Evolutionary conservation across 2,888 invertebrate species (phyloP).

Genomic region (Drosophila nigricruria): DNA sequence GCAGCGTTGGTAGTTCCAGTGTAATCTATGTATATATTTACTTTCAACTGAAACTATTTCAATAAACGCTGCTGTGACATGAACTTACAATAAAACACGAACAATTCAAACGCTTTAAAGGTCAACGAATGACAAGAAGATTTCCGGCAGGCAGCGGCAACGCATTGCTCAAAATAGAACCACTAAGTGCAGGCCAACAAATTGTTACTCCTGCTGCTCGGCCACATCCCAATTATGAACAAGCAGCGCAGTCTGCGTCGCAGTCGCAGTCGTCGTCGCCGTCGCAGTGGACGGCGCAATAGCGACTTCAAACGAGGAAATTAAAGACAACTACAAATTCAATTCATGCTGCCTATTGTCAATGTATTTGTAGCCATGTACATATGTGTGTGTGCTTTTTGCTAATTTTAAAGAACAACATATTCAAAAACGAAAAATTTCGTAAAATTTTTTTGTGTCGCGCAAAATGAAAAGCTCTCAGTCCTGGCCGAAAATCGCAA

Average conservation of each 20-base stretch:
- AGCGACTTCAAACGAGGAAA: slow-evolving; percentile 48
- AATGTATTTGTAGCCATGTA: background rate
- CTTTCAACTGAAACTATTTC: slow-evolving; percentile 3
- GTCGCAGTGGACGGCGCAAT: slow-evolving; percentile 14
- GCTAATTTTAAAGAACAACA: slow-evolving; percentile 80
- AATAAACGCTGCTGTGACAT: slow-evolving; percentile 23
- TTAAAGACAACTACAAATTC: slow-evolving; percentile 36
- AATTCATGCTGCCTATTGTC: slow-evolving; percentile 55
- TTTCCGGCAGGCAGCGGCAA: slow-evolving; percentile 71
- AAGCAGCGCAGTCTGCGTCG: slow-evolving; percentile 39
- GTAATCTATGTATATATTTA: background rate
- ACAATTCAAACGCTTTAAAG: slow-evolving; percentile 59
- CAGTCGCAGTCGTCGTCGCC: slow-evolving; percentile 4
- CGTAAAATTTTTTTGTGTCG: slow-evolving; percentile 73
- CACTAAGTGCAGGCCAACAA: slow-evolving; percentile 64
- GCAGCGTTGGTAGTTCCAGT: background rate
- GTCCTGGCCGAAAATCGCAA: slow-evolving; percentile 84
- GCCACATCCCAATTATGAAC: slow-evolving; percentile 66
- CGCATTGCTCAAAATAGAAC: slow-evolving; percentile 62
- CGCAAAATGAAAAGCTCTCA: slow-evolving; percentile 81
- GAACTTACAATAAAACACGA: slow-evolving; percentile 19
- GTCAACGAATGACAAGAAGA: slow-evolving; percentile 76
- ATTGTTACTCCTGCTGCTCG: slow-evolving; percentile 67
- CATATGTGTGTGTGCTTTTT: slow-evolving; percentile 51
- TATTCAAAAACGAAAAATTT: slow-evolving; percentile 71